Evolutionary conservation across 1,140 invertebrate genomes (phyloP), one percentile per base, ranked within the genome.

Genomic region (Caerostris darwini): DNA sequence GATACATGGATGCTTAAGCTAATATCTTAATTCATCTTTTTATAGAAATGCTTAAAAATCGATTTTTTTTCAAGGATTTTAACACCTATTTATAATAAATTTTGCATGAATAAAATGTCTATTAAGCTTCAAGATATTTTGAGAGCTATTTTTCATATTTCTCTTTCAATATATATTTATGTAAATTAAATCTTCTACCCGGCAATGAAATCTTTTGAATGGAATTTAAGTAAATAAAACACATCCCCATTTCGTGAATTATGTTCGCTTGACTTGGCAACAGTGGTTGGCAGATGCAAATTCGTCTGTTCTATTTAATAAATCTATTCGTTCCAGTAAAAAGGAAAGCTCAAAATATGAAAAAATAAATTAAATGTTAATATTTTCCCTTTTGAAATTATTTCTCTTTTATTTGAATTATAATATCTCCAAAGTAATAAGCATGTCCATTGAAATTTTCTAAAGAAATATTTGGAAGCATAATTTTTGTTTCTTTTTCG

Each of bases 161-260:
- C 10, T 59, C 82, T 91, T 91, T 91, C 82, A 91, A 91, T 91
- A 71, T 57, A 50, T 82, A 59, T 91, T 91, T 82, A 91, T 91
- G 90, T 50, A 91, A 91, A 91, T 91, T 56, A 53, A 56, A 34
- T 71, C 71, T 54, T 69, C 19, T 90, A 61, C 53, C 19, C 7
- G 19, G 5, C 3, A 54, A 57, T 17, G 14, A 14, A 56, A 77
- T 77, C 61, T 71, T 90, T 19, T 90, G 57, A 91, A 34, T 91
- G 86, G 50, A 53, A 56, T 88, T 88, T 88, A 88, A 64, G 59
- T 6, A 34, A 64, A 88, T 17, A 64, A 14, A 53, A 64, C 17
- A 17, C 7, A 19, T 34, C 12, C 57, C 19, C 19, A 8, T 19
- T 59, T 7, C 50, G 7, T 17, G 34, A 57, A 88, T 88, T 61